Evolutionary conservation across 1,140 invertebrate species (phyloP).

Genomic region (Procambarus clarkii): DNA sequence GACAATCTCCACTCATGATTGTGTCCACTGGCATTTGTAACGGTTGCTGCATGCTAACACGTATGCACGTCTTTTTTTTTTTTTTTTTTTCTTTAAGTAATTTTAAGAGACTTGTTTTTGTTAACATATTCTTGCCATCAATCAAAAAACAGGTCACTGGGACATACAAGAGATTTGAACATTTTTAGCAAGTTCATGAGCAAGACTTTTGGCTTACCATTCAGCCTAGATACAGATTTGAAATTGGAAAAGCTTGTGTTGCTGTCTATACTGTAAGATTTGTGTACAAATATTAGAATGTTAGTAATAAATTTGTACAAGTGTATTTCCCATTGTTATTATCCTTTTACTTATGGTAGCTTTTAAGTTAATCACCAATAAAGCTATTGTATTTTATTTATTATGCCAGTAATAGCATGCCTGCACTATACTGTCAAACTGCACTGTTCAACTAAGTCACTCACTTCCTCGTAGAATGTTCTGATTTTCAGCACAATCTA

Average conservation of each 20-base stretch:
- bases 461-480: too few relatives aligned
- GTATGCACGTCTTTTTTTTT: neutral
- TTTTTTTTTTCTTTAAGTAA: too few relatives aligned
- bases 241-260: conserved; percentile 63
- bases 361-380: neutral
- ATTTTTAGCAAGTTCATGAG: neutral
- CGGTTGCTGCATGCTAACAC: conserved; percentile 17
- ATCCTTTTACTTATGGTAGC: neutral
- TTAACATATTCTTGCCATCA: conserved; percentile 27
- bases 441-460: too few relatives aligned
- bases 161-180: neutral
- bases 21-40: neutral
- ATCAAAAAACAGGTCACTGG: conserved; percentile 13
- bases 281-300: conserved; percentile 65
- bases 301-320: conserved; percentile 68
- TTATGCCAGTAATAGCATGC: too few relatives aligned
- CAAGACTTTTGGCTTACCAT: conserved; percentile 13
- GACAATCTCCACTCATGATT: conserved; percentile 6
- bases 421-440: too few relatives aligned
- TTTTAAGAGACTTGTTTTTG: neutral
- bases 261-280: conserved; percentile 68
- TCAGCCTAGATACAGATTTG: conserved; percentile 13
- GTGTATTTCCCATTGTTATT: conserved; percentile 21
- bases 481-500: too few relatives aligned
- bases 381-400: too few relatives aligned